These are phyloP conservation scores for Dromas ardeola DNA, from an alignment of 2,113 vertebrate species.

Conservation along the genomic window DNA sequence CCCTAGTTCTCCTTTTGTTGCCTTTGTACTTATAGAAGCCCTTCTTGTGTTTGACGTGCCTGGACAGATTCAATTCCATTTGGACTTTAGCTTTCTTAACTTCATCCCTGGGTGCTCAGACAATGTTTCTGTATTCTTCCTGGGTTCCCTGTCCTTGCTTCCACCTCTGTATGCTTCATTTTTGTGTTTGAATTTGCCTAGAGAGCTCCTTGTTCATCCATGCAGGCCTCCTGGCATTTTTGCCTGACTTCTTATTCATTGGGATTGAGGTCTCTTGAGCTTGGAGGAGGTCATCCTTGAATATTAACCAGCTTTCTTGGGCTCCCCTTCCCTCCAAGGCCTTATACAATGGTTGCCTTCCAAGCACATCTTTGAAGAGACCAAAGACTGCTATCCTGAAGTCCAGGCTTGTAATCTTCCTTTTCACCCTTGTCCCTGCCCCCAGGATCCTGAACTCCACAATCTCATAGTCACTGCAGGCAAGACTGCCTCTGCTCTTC, in stretches of 20 bases:
- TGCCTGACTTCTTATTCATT: neutral
- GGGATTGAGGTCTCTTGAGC: neutral
- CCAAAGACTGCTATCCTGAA: neutral
- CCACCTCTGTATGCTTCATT: neutral
- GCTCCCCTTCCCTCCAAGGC: neutral
- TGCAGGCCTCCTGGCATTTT: neutral
- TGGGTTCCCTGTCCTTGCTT: neutral
- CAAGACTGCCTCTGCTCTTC: neutral
- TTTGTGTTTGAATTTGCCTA: neutral
- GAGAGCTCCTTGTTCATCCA: neutral
- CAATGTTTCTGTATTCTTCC: neutral
- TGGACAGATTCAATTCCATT: neutral
- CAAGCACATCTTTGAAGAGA: neutral
- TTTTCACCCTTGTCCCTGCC: neutral
- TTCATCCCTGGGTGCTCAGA: neutral
- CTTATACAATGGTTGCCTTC: neutral
- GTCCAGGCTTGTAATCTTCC: neutral
- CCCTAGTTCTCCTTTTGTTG: neutral
- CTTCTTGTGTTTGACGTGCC: neutral
- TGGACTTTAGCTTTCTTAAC: neutral
- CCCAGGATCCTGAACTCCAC: neutral
- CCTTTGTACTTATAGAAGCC: neutral
- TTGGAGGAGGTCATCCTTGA: neutral
- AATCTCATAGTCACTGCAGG: neutral
- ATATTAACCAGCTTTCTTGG: neutral